Base-by-base conservation (phyloP, 2,888 invertebrate genomes). In the Dione juno region DNA sequence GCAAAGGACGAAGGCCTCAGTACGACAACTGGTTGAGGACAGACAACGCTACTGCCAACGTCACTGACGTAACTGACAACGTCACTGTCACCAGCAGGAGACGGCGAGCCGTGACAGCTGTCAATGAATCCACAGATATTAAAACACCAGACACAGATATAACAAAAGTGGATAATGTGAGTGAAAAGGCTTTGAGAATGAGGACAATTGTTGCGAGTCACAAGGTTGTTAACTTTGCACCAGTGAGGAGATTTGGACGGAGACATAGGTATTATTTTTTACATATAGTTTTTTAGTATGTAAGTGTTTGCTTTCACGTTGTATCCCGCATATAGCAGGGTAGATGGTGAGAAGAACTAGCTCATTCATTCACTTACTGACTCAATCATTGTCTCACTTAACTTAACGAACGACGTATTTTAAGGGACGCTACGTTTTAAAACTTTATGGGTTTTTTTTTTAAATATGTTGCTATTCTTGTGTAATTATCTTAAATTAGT, bases 11-110 rank as follows among this genome's bases (percentile, higher is more conserved):
- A 5, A 54, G 48, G 1, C 50, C 65, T 3, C 65, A 63, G 9
- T 71, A 71, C 9, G 72, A 57, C 0, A 59, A 21, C 19, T 70
- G 54, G 41, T 52, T 64, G 6, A 76, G 80, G 71, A 21, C 75
- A 40, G 68, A 70, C 0, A 77, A 78, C 52, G 37, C 48, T 2
- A 77, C 75, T 28, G 71, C 13, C 59, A 37, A 8, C 3, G 69
- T 58, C 65, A 48, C 28, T 45, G 61, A 75, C 45, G 37, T 75
- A 69, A 67, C 66, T 54, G 19, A 58, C 54, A 54, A 61, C 57
- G 58, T 66, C 14, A 69, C 65, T 45, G 66, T 59, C 52, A 66
- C 35, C 10, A 16, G 7, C 28, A 45, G 52, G 45, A 71, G 48
- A 37, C 52, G 65, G 11, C 64, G 70, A 21, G 70, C 68, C 19